These are phyloP conservation scores for Phocides pigmalion DNA, from an alignment of 1,140 invertebrate genomes.

Conservation along the genomic window DNA sequence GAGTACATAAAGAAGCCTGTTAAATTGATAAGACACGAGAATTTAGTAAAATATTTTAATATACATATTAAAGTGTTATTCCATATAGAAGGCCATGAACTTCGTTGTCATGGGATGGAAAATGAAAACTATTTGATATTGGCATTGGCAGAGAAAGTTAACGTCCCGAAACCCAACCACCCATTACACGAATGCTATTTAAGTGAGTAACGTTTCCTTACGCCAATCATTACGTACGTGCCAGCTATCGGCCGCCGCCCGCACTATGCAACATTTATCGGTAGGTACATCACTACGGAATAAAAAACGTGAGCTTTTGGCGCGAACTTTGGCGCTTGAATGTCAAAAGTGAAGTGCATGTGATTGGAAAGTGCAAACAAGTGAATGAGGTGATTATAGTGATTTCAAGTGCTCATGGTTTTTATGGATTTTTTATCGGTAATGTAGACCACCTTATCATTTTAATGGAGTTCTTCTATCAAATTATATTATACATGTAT, in stretches of 20 bases:
- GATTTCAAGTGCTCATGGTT: conserved; percentile 21
- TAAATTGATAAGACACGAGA: too few species aligned
- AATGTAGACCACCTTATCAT: not conserved
- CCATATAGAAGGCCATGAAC: too few species aligned
- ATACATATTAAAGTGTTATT: too few species aligned
- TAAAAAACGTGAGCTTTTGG: conserved; percentile 35
- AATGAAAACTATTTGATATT: conserved; percentile 34
- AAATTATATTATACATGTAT: too few species aligned
- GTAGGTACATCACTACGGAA: conserved; percentile 64
- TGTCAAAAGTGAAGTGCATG: conserved; percentile 44
- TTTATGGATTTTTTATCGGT: conserved; percentile 25
- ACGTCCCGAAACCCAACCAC: conserved; percentile 57
- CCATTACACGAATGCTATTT: conserved; percentile 73
- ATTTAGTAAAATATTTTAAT: too few species aligned
- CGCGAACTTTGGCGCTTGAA: conserved; percentile 25
- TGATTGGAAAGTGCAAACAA: conserved; percentile 31
- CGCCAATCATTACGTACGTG: conserved; percentile 67
- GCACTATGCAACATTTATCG: conserved; percentile 78
- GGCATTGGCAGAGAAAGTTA: conserved; percentile 75
- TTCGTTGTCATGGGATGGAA: not conserved
- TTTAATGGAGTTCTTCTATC: too few species aligned
- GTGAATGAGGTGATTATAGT: conserved; percentile 15
- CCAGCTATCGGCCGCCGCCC: conserved; percentile 58
- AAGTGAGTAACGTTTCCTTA: conserved; percentile 70
- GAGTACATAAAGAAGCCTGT: too few species aligned